Evolutionary conservation across 2,113 vertebrate genomes (phyloP).

Genomic region (Columbina picui): DNA sequence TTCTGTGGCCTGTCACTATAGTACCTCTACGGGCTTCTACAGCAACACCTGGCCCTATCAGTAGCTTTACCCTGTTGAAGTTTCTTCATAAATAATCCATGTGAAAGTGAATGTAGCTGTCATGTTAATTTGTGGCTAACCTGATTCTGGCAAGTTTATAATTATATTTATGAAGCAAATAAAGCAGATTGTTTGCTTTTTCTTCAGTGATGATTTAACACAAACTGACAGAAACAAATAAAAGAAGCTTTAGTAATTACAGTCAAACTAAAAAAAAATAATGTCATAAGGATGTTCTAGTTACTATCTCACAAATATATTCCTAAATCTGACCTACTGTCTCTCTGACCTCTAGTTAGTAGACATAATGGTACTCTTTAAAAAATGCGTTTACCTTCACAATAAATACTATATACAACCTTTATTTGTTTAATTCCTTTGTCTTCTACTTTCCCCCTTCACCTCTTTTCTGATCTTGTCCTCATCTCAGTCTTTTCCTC

Average conservation of each 20-base stretch:
- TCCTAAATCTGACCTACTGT: neutral
- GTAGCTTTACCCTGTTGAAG: conserved; percentile 37
- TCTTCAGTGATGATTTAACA: conserved; percentile 35
- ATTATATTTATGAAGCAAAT: conserved; percentile 72
- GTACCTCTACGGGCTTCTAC: conserved; percentile 47
- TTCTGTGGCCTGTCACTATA: conserved; percentile 60
- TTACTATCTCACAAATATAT: neutral
- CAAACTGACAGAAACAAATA: conserved; percentile 64
- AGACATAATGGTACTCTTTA: neutral
- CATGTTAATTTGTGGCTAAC: conserved; percentile 69
- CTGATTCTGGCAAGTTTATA: conserved; percentile 60
- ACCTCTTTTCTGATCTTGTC: neutral
- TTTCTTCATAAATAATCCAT: conserved; percentile 70
- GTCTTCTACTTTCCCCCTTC: neutral
- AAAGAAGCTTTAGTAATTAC: conserved; percentile 34
- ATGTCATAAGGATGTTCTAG: neutral
- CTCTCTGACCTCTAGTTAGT: neutral
- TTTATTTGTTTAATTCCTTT: neutral
- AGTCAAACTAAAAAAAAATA: neutral
- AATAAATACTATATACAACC: neutral
- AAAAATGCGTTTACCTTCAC: neutral
- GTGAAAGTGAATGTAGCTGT: conserved; percentile 61
- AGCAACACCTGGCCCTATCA: conserved; percentile 46
- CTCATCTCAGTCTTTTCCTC: neutral
- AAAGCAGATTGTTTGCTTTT: conserved; percentile 66